Base-by-base conservation (phyloP, 2,113 vertebrate genomes). In the Hipposideros armiger region DNA sequence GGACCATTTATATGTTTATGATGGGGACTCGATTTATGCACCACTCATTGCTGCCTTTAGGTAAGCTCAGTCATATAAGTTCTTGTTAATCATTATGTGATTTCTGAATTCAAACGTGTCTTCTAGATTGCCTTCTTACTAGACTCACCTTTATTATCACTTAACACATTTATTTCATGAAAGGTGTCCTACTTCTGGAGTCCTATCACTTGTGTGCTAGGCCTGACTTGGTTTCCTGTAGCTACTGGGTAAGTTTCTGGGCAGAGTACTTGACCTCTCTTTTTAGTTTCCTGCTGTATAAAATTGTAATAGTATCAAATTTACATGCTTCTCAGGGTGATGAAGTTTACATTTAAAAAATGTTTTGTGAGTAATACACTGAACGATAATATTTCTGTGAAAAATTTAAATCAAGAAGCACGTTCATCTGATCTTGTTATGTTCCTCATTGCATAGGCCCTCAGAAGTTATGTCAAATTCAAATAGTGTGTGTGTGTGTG, bases 1-100 rank as follows among this genome's bases (percentile, higher is more conserved):
- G 99, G 99, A 99, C 97, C 99, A 99, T 95, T 99, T 99, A 4
- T 99, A 99, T 0, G 99, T 99, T 62, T 99, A 99, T 45, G 99
- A 99, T 0, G 99, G 99, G 64, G 99, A 99, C 97, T 99, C 99
- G 28, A 99, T 99, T 94, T 99, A 99, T 14, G 99, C 99, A 78
- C 99, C 99, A 0, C 98, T 99, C 3, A 98, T 99, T 87, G 99
- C 99, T 50, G 99, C 99, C 24, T 99, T 99, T 98, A 99, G 99
- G 99, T 99, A 98, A 98, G 98, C 85, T 94, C 70, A 42, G 30
- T 60, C 22, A 30, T 78, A 40, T 28, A 90, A 95, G 11, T 69
- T 40, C 10, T 88, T 13, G 20, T 85, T 78, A 82, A 87, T 91
- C 45, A 54, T 92, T 92, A n/a, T 52, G 70, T 94, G 42, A 66